Conservation (phyloP, 2,113 vertebrate species). For the Copsychus sechellarum region DNA sequence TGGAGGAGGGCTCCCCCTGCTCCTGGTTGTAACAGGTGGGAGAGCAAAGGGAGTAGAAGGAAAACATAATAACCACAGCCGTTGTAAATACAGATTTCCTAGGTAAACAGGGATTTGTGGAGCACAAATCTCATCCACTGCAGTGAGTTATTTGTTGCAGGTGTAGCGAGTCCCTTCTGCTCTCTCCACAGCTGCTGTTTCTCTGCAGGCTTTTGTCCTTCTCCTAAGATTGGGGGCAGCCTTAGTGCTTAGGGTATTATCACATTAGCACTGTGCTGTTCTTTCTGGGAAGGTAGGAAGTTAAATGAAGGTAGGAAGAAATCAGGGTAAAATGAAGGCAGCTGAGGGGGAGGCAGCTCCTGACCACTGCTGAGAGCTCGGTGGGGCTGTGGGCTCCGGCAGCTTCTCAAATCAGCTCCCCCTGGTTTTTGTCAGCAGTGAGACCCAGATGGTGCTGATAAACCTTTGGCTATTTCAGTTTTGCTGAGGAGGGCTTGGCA, state of each 20-base stretch:
- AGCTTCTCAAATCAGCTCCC: neutral
- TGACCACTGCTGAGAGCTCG: fast-evolving
- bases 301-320: neutral
- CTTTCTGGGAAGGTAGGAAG: neutral
- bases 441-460: neutral
- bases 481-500: constrained; percentile 16
- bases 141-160: neutral
- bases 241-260: neutral
- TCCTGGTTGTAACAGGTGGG: neutral
- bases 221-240: neutral
- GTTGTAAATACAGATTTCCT: neutral
- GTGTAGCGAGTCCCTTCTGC: neutral
- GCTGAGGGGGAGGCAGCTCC: neutral
- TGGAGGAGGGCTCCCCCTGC: neutral
- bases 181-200: neutral
- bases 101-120: neutral
- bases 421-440: neutral
- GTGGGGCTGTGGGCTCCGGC: neutral
- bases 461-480: neutral
- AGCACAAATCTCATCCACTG: neutral
- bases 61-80: neutral
- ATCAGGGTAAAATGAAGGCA: neutral
- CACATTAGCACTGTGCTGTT: neutral
- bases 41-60: neutral
- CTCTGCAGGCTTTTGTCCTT: neutral